phyloP scores from a whole-genome alignment of 2,797 vertebrate genomes.

The Anableps anableps region DNA sequence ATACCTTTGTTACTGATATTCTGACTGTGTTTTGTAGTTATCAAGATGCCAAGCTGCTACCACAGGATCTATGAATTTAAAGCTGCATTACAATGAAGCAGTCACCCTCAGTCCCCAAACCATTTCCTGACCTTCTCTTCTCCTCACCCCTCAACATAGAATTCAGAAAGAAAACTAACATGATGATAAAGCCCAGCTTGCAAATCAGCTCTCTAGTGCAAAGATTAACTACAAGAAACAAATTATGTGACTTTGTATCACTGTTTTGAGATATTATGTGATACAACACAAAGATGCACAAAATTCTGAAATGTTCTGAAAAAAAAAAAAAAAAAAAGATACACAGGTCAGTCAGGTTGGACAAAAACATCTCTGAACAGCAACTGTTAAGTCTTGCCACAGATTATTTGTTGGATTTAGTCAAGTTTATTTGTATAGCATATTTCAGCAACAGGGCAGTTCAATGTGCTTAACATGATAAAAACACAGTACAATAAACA shows the following conservation, averaged over 20 bases:
- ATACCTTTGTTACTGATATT: background rate
- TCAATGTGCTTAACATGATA: background rate
- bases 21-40: background rate
- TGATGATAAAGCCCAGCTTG: slow-evolving; percentile 41
- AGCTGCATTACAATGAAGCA: slow-evolving; percentile 45
- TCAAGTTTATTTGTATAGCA: background rate
- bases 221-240: slow-evolving; percentile 63
- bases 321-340: background rate
- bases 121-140: slow-evolving; percentile 55
- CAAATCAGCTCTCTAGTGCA: slow-evolving; percentile 47
- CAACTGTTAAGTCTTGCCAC: background rate
- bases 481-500: too few species aligned
- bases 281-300: slow-evolving; percentile 28
- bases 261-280: slow-evolving; percentile 27
- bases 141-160: slow-evolving; percentile 38
- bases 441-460: background rate
- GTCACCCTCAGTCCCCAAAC: background rate
- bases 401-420: background rate
- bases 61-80: slow-evolving; percentile 30
- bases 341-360: background rate
- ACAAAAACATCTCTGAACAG: background rate
- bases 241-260: slow-evolving; percentile 55
- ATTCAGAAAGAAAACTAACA: slow-evolving; percentile 20
- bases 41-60: slow-evolving; percentile 8
- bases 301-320: slow-evolving; percentile 13